These are phyloP conservation scores for Mohoua ochrocephala DNA, from an alignment of 2,113 vertebrate genomes.

Conservation along the genomic window DNA sequence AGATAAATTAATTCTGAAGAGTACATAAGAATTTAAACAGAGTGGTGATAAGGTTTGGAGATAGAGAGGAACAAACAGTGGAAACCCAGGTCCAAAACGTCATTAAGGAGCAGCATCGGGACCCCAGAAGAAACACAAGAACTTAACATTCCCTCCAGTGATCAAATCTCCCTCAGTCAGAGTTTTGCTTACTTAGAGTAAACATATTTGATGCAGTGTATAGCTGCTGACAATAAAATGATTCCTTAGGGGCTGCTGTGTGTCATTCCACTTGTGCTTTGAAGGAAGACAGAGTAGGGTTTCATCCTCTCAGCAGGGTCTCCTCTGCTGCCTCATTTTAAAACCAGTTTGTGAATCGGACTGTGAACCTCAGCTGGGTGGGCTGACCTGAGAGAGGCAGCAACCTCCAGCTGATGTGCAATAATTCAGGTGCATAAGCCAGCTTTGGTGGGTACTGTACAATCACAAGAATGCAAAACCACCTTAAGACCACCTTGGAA, in stretches of 20 bases:
- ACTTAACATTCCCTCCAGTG: neutral
- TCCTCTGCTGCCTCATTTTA: neutral
- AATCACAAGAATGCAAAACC: neutral
- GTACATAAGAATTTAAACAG: neutral
- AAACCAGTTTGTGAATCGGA: neutral
- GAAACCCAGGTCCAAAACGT: neutral
- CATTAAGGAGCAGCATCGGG: neutral
- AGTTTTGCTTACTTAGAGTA: neutral
- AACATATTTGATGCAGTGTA: neutral
- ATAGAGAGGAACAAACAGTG: neutral
- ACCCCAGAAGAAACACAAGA: neutral
- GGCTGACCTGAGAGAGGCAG: neutral
- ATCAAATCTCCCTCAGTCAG: neutral
- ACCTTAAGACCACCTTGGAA: neutral
- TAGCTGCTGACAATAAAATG: neutral
- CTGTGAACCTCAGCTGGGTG: neutral
- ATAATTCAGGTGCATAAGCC: neutral
- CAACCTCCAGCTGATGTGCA: neutral
- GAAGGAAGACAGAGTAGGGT: neutral
- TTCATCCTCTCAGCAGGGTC: neutral
- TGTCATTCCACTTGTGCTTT: neutral
- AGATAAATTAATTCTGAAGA: neutral
- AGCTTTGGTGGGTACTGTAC: neutral
- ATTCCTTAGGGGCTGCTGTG: neutral
- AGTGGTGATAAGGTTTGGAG: neutral